A percentile compares a stretch with the other conserved stretches of the same genome.
Conservation (phyloP, 2,888 invertebrate species). For the Steinernema scapterisci region DNA sequence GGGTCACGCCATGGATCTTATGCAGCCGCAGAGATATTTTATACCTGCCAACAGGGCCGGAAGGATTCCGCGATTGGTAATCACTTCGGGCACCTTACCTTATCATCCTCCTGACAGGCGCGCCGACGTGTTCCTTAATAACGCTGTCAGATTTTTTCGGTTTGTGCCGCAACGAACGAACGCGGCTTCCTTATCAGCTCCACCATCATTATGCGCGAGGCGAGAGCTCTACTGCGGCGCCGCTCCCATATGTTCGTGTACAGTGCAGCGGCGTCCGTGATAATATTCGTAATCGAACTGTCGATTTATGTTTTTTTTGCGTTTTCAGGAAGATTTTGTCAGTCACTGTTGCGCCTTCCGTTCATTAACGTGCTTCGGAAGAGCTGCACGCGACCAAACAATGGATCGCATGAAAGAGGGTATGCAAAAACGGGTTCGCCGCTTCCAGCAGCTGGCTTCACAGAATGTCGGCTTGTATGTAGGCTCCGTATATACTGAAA, state of each 20-base stretch:
- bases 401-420: slow-evolving; percentile 33
- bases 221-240: too few species aligned
- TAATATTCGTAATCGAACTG: too few species aligned
- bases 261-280: too few species aligned
- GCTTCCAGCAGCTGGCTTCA: slow-evolving; percentile 33
- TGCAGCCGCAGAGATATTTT: too few species aligned
- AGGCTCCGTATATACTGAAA: background rate
- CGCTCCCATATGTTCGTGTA: too few species aligned
- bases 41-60: too few species aligned
- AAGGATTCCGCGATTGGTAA: too few species aligned
- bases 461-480: slow-evolving; percentile 31
- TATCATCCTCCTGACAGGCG: background rate
- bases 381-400: slow-evolving; percentile 19
- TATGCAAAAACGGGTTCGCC: slow-evolving; percentile 33
- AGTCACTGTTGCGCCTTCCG: slow-evolving; percentile 7
- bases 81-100: too few species aligned
- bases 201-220: background rate
- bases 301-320: background rate
- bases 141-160: background rate
- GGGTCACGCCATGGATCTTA: too few species aligned
- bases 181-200: slow-evolving; percentile 30
- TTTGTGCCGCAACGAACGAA: background rate
- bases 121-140: background rate
- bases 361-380: background rate
- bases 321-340: background rate